Evolutionary conservation across 2,113 vertebrate species (phyloP), one percentile per base, ranked within the genome.

Genomic region (Eubucco bourcierii): DNA sequence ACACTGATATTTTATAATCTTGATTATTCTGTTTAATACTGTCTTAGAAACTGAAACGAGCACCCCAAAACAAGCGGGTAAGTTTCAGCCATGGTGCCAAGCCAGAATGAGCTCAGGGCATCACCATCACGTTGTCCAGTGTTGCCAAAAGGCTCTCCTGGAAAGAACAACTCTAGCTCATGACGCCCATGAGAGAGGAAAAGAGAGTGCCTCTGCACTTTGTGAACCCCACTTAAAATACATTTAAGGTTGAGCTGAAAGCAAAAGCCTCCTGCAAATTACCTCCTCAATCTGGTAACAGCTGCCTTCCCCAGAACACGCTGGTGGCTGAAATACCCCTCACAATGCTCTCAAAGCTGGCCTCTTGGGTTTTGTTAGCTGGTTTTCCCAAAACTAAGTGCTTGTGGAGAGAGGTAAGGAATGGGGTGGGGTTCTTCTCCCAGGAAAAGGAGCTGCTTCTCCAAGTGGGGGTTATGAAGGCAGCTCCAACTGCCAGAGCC

Each of bases 281-380:
- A 68, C 71, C 23, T 46, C 60, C 52, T 27, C 53, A 14, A 27
- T 39, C 63, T 89, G 59, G 20, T 33, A 77, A 73, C 21, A 50
- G 39, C 44, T 3, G 4, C 72, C 53, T 79, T 68, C 37, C 55
- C 55, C 0, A 1, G 56, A 73, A 64, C 4, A 2, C 0, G 0
- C 53, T 53, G 83, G 41, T 37, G 1, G 4, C n/a, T 59, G 84
- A 87, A 46, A 18, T 9, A 27, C 4, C 8, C 12, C 58, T 80
- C 3, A 1, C 29, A 50, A 41, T 2, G 4, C 46, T 37, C 66
- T 65, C 90, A 29, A 34, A 44, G 58, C 47, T 9, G 46, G 29
- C 27, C 29, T 66, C 65, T 37, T 0, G 0, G 21, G 13, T n/a
- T 80, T 34, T 72, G 6, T 16, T 76, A 52, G 58, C 31, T 52